Evolutionary conservation across 2,797 vertebrate genomes (phyloP).

Genomic region (Oreochromis mossambicus): DNA sequence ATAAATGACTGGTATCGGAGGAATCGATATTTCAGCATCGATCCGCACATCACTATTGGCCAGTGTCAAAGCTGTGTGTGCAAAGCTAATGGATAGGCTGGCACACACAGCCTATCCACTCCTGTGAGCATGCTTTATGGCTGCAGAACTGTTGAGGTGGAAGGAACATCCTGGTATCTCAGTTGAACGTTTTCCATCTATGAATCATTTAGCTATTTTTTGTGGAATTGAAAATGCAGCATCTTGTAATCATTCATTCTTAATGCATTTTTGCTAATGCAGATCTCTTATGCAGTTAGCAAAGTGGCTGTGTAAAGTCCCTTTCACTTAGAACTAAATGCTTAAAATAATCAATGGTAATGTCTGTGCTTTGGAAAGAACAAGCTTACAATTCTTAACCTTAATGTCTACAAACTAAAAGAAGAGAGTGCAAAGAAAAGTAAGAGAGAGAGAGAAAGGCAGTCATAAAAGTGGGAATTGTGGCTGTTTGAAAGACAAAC

Average conservation of each 20-base stretch:
- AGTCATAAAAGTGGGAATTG: background rate
- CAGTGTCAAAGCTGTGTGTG: background rate
- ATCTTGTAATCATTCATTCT: background rate
- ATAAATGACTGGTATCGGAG: too few species aligned
- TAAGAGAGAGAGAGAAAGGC: background rate
- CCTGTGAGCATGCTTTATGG: background rate
- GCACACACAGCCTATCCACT: background rate
- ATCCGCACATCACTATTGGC: too few species aligned
- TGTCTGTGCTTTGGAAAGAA: background rate
- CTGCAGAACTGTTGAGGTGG: background rate
- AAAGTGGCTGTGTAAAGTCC: background rate
- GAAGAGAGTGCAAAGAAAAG: background rate
- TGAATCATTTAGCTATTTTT: background rate
- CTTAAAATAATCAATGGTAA: background rate
- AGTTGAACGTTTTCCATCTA: background rate
- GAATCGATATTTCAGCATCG: too few species aligned
- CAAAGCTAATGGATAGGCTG: background rate
- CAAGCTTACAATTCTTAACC: background rate
- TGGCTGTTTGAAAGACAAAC: background rate
- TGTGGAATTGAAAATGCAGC: background rate
- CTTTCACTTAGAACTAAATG: background rate
- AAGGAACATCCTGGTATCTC: background rate
- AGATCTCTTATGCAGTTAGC: background rate
- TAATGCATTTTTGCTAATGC: background rate
- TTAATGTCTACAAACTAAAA: background rate